Percentiles rank a stretch among this genome's conserved stretches.
Evolutionary conservation across 2,797 vertebrate genomes (phyloP).

Genomic region (Mormyrus proboscirostris): DNA sequence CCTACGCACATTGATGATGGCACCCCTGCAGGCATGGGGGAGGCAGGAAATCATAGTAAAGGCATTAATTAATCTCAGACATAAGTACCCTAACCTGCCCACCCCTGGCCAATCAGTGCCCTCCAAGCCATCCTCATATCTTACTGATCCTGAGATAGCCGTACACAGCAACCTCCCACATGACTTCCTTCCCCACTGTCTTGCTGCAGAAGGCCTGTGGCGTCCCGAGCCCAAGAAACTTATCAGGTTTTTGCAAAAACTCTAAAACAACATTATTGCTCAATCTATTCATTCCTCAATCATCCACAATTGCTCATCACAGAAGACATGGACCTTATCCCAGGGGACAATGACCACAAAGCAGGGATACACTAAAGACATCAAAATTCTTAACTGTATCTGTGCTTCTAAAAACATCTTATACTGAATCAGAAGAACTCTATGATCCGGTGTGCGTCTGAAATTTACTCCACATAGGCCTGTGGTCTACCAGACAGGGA

Average conservation of each 20-base stretch:
- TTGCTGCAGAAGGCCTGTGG: background rate
- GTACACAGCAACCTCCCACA: background rate
- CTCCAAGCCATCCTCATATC: background rate
- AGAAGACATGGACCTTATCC: background rate
- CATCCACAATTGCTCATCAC: background rate
- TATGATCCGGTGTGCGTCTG: background rate
- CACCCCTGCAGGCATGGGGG: background rate
- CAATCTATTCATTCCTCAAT: background rate
- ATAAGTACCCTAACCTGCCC: background rate
- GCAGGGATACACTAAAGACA: background rate
- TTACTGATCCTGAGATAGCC: background rate
- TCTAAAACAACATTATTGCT: background rate
- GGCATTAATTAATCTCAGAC: background rate
- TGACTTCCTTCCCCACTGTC: background rate
- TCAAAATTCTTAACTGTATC: background rate
- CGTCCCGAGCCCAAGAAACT: background rate
- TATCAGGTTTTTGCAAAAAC: background rate
- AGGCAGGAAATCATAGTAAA: background rate
- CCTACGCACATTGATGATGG: background rate
- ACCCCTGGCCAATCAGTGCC: background rate
- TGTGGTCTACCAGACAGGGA: background rate
- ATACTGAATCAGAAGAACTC: background rate
- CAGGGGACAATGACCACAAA: background rate
- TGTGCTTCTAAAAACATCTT: background rate
- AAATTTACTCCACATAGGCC: background rate